Base-by-base conservation (phyloP, 2,113 vertebrate species). In the Platichthys stellatus region DNA sequence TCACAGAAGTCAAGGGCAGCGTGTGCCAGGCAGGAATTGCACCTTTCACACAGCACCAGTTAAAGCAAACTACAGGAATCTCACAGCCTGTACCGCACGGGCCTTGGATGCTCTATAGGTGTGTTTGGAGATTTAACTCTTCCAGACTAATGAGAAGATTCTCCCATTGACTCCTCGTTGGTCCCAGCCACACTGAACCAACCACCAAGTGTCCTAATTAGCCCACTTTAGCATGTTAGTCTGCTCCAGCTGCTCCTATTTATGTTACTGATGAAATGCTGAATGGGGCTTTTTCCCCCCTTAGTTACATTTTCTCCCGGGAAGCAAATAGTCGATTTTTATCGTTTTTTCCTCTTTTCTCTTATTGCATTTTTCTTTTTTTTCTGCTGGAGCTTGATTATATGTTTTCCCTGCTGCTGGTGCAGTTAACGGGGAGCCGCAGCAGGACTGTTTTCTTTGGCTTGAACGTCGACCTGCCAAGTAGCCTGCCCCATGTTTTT, bases 201-300 rank as follows among this genome's bases (percentile, higher is more conserved):
- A 80, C 86, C 78, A 85, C 74, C 82, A 76, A 86, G 82, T 80
- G 74, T 86, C 76, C 86, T 86, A 90, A 91, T 93, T 88, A 88
- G 78, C 78, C 79, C 85, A 84, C 85, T 88, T 92, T 83, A 88
- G 76, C 85, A 81, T 87, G 82, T 74, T 82, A 69, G 81, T 74
- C 63, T 78, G 86, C 89, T 85, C 85, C 86, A 89, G 87, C 84
- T 88, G 88, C 86, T 89, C 68, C 76, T 88, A 79, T 90, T 93
- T 90, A 85, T 87, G 69, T 80, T 87, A 63, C 82, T 87, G 86
- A 84, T 90, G 83, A 90, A 91, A 86, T 89, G 90, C 91, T 89
- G 88, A 91, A 90, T 88, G 81, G 64, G 63, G 7, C 59, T 64
- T 67, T 73, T 57, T 14, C 26, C 45, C 69, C 69, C 43, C 76